These are phyloP conservation scores for Amblyjoppa proteus DNA, from an alignment of 2,888 invertebrate genomes.

Conservation along the genomic window DNA sequence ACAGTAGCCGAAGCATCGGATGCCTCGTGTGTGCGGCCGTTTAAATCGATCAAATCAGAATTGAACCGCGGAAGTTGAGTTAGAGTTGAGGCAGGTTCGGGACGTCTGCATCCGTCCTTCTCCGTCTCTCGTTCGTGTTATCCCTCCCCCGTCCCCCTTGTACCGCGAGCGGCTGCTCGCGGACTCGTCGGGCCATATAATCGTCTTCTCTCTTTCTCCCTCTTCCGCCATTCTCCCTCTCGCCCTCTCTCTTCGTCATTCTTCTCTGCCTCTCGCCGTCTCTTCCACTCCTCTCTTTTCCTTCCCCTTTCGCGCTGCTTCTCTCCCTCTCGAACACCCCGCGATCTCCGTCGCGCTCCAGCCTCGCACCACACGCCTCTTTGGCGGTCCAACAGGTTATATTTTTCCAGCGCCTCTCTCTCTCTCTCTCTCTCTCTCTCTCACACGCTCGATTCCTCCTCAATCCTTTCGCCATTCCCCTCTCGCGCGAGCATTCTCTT, in stretches of 20 bases:
- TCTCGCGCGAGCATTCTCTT: conserved; percentile 37
- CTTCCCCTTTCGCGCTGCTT: conserved; percentile 42
- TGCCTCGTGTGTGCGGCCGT: conserved; percentile 59
- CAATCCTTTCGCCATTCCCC: conserved; percentile 58
- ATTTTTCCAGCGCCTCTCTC: conserved; percentile 79
- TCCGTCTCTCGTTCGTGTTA: conserved; percentile 47
- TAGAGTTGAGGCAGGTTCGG: conserved; percentile 83
- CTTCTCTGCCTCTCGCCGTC: conserved; percentile 44
- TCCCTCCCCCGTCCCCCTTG: conserved; percentile 53
- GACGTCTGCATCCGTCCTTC: conserved; percentile 75
- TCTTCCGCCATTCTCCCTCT: conserved; percentile 39
- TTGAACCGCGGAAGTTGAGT: conserved; percentile 82
- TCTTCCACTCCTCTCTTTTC: conserved; percentile 44
- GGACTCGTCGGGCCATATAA: conserved; percentile 60
- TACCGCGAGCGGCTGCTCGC: conserved; percentile 56
- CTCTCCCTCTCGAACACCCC: conserved; percentile 21
- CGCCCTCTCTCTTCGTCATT: background rate
- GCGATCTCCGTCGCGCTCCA: conserved; percentile 62
- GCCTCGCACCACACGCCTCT: conserved; percentile 68
- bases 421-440: conserved; percentile 55
- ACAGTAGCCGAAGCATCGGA: conserved; percentile 26
- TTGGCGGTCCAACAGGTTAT: conserved; percentile 84
- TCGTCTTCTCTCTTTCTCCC: conserved; percentile 39
- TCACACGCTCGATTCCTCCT: conserved; percentile 35
- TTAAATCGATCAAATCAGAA: conserved; percentile 82